A percentile compares a stretch with the other conserved stretches of the same genome.
These are phyloP conservation scores for Microcebus lehilahytsara DNA, from an alignment of 2,113 vertebrate species.

Conservation along the genomic window DNA sequence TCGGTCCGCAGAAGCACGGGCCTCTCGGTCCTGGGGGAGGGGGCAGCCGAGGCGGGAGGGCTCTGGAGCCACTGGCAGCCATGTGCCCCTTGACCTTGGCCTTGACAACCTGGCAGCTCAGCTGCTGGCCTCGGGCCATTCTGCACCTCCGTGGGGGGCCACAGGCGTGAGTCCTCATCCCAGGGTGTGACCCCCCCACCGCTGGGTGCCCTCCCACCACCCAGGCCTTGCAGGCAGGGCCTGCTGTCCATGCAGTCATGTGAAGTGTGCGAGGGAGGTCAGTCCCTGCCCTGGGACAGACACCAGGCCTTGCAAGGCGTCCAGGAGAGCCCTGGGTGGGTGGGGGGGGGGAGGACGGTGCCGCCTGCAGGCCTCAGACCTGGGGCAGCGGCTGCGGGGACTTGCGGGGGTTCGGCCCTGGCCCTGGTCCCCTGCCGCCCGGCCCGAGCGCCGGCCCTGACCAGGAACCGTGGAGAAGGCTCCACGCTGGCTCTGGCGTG, in stretches of 20 bases:
- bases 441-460: not conserved
- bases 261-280: no score
- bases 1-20: accelerated
- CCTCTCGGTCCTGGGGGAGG: not conserved
- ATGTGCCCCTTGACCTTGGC: not conserved
- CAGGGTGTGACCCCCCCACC: not conserved
- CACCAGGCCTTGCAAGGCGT: not conserved
- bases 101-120: not conserved
- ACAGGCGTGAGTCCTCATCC: not conserved
- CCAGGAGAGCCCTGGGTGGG: not conserved
- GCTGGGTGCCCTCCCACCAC: not conserved
- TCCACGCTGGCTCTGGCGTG: not conserved
- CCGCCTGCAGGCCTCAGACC: not conserved
- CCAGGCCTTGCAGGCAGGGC: not conserved
- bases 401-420: not conserved
- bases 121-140: not conserved
- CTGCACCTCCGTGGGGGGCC: not conserved
- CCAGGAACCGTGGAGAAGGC: not conserved
- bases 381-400: accelerated
- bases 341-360: no score
- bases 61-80: not conserved
- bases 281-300: not conserved
- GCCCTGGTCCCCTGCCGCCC: not conserved
- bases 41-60: not conserved
- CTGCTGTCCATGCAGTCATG: not conserved